phyloP scores from a whole-genome alignment of 1,140 invertebrate genomes.

The Whitmania pigra region DNA sequence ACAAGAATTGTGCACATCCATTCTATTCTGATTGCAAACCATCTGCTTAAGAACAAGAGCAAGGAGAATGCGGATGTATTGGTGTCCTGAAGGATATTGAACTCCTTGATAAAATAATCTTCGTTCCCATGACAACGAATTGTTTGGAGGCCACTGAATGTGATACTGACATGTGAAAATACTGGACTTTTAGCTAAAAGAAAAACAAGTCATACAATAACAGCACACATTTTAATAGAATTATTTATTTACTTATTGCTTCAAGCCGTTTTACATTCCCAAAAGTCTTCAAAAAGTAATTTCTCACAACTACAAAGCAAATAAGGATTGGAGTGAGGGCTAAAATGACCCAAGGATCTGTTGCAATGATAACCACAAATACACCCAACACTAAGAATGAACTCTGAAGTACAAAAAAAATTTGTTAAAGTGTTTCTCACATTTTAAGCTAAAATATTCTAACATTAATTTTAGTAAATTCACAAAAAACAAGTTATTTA shows the following conservation, averaged over 20 bases:
- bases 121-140: slow-evolving; percentile 68
- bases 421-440: too few species aligned
- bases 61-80: slow-evolving; percentile 48
- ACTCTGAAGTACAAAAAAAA: slow-evolving; percentile 46
- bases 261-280: slow-evolving; percentile 75
- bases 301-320: slow-evolving; percentile 59
- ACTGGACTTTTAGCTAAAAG: slow-evolving; percentile 51
- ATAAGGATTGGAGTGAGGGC: slow-evolving; percentile 54
- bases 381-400: slow-evolving; percentile 59
- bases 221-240: too few species aligned
- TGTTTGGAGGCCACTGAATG: slow-evolving; percentile 73
- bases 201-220: too few species aligned
- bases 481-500: too few species aligned
- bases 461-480: too few species aligned
- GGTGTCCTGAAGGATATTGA: slow-evolving; percentile 56
- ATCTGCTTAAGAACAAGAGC: slow-evolving; percentile 62
- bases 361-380: slow-evolving; percentile 57
- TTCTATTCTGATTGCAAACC: slow-evolving; percentile 72
- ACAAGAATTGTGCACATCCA: slow-evolving; percentile 60
- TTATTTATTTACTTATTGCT: slow-evolving; percentile 55
- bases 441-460: too few species aligned
- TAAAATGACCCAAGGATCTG: slow-evolving; percentile 59
- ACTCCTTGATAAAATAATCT: slow-evolving; percentile 50
- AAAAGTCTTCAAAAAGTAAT: slow-evolving; percentile 66
- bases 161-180: slow-evolving; percentile 72